Conservation (phyloP, 2,113 vertebrate genomes). For the Etia nguti region DNA sequence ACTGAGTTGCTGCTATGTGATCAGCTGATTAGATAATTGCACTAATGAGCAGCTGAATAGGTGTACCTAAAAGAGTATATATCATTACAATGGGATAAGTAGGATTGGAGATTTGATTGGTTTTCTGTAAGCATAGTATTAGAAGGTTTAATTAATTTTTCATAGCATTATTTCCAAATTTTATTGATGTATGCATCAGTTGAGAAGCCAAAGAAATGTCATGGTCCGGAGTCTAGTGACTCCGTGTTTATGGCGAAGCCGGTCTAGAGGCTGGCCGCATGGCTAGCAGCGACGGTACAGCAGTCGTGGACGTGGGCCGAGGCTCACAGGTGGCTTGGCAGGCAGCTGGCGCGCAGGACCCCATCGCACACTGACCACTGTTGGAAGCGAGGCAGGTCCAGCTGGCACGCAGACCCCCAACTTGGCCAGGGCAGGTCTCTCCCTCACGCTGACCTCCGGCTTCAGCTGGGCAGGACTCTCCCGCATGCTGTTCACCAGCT, state of each 20-base stretch:
- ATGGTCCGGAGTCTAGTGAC: neutral
- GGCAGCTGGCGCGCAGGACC: neutral
- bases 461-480: neutral
- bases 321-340: neutral
- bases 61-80: neutral
- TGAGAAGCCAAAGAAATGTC: neutral
- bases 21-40: neutral
- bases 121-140: neutral
- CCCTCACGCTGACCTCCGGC: fast-evolving
- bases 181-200: neutral
- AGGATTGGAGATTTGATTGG: neutral
- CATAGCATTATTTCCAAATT: neutral
- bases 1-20: neutral
- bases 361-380: neutral
- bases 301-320: neutral
- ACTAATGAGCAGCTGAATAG: neutral
- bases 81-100: neutral
- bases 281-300: neutral
- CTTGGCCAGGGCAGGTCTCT: neutral
- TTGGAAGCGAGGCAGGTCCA: neutral
- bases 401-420: neutral
- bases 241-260: too few relatives aligned
- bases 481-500: neutral
- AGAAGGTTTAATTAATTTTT: neutral
- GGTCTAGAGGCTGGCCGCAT: fast-evolving